Percentiles rank a stretch among this genome's conserved stretches.
phyloP scores from a whole-genome alignment of 2,113 vertebrate genomes.

The Albula goreensis region DNA sequence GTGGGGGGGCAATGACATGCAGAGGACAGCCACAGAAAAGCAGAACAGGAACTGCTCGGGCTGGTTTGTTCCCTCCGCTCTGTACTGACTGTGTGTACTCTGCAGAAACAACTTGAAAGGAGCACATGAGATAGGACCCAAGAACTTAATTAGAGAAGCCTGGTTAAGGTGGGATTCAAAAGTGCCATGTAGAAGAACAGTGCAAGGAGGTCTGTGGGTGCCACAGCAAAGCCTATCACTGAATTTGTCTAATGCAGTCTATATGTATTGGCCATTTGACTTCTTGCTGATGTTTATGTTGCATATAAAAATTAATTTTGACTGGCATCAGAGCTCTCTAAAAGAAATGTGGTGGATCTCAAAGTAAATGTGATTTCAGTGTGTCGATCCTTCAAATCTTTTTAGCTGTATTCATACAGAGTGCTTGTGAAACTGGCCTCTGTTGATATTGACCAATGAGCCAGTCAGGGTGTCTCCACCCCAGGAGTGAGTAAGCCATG shows the following conservation, averaged over 20 bases:
- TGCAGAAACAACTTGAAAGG: background rate
- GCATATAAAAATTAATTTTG: no score
- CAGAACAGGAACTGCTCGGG: background rate
- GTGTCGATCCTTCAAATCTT: background rate
- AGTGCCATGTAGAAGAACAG: background rate
- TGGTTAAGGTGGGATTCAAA: background rate
- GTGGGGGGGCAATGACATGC: conserved; percentile 9
- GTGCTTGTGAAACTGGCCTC: background rate
- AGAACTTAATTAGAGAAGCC: background rate
- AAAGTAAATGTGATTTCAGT: no score
- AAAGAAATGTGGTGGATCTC: background rate
- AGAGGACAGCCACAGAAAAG: conserved; percentile 11
- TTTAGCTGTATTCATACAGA: background rate
- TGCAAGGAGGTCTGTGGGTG: background rate
- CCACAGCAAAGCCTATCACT: background rate
- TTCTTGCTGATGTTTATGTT: no score
- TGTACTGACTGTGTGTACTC: background rate
- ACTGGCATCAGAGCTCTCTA: background rate
- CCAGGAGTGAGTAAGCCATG: background rate
- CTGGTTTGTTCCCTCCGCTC: background rate
- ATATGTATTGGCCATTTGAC: no score
- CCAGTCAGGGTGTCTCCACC: background rate
- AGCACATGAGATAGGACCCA: background rate
- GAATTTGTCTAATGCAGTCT: no score
- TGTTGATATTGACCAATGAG: background rate